Percentiles rank a stretch among this genome's conserved stretches.
Evolutionary conservation across 2,797 vertebrate genomes (phyloP).

Genomic region (Microctenopoma steveboyesi): DNA sequence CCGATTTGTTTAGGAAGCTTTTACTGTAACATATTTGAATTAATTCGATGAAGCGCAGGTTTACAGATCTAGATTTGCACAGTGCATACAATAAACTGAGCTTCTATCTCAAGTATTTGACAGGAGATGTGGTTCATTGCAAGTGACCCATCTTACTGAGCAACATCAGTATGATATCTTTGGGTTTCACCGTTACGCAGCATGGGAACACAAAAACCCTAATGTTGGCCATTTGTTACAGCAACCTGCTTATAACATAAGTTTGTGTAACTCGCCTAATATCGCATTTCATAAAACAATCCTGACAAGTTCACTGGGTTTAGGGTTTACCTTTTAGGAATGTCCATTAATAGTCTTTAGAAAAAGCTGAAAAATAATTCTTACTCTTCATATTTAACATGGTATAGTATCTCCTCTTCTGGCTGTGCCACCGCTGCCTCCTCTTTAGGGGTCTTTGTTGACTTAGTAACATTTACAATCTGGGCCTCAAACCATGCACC

Average conservation of each 20-base stretch:
- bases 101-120: neutral
- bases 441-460: slow-evolving; percentile 55
- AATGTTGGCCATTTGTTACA: neutral
- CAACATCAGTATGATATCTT: too few species aligned
- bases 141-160: too few species aligned
- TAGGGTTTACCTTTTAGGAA: neutral
- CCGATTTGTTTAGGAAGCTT: neutral
- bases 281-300: neutral
- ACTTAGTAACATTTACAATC: slow-evolving; percentile 88
- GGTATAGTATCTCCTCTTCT: slow-evolving; percentile 87
- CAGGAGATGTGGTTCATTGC: neutral
- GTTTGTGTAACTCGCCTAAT: too few species aligned
- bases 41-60: neutral
- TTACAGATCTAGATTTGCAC: neutral
- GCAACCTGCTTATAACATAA: neutral
- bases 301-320: too few species aligned
- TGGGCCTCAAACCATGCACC: slow-evolving; percentile 98
- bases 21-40: too few species aligned
- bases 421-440: slow-evolving; percentile 41
- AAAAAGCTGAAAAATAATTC: slow-evolving; percentile 40
- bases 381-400: slow-evolving; percentile 98
- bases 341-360: rapidly evolving
- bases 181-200: too few species aligned
- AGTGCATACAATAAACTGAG: neutral
- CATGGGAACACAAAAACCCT: neutral